These are phyloP conservation scores for Acomys russatus DNA, from an alignment of 2,797 vertebrate genomes.

Conservation along the genomic window DNA sequence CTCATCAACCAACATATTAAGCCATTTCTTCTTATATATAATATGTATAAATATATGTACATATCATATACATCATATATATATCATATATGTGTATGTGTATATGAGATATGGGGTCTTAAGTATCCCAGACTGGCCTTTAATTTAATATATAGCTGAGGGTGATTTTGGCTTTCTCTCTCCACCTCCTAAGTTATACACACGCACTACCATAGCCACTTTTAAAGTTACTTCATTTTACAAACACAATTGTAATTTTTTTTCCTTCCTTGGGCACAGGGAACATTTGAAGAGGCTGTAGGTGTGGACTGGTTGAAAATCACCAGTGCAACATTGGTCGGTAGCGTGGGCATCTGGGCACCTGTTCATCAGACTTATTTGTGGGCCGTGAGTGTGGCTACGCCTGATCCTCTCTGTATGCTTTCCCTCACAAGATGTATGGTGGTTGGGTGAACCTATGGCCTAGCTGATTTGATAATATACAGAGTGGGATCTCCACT, in stretches of 20 bases:
- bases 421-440: neutral
- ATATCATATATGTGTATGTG: neutral
- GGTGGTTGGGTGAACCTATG: neutral
- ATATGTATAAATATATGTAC: neutral
- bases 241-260: neutral
- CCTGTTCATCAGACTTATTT: neutral
- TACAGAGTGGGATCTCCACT: neutral
- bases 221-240: slow-evolving; percentile 2
- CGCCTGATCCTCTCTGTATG: neutral
- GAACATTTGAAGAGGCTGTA: neutral
- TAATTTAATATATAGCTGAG: neutral
- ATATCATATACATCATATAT: neutral
- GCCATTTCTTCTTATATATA: neutral
- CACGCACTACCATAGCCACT: neutral
- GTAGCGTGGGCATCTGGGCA: neutral
- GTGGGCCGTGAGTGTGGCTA: neutral
- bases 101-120: too few relatives aligned
- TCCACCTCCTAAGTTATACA: neutral
- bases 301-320: neutral
- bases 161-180: neutral
- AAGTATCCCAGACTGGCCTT: too few relatives aligned
- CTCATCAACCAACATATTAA: neutral
- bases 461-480: neutral
- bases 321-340: neutral
- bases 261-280: neutral